Evolutionary conservation across 2,113 vertebrate genomes (phyloP), one percentile per base, ranked within the genome.

Genomic region (Dicrurus megarhynchus): DNA sequence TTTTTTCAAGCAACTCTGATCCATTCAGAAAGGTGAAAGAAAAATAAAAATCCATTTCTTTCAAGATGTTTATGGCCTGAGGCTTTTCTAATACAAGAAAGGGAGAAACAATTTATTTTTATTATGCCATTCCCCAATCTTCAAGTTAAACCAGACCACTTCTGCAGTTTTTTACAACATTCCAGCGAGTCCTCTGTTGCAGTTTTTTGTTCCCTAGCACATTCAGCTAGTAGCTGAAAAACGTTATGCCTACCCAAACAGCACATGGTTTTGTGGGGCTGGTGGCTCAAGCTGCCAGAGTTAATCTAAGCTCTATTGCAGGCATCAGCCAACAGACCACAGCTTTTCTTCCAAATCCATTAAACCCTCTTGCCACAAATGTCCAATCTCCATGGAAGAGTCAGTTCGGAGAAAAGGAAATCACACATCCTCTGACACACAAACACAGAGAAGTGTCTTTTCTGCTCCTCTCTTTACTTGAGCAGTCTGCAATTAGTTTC

Each of bases 111-210:
- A 91, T 96, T 90, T 90, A 37, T 92, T 96, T 96, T 96, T 88
- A 95, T 84, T 78, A 94, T 81, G 68, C 65, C 86, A 79, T 90
- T 90, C 73, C 37, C 44, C 49, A 50, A 76, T 90, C 76, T 95
- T 71, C 96, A 92, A 75, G 83, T 92, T 61, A 88, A 96, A 96
- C 79, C 79, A 93, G 92, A 90, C 79, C 52, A 71, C 86, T 96
- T 95, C 92, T 84, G 24, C 4, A 39, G 21, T 33, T 85, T 89
- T 93, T 94, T 97, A 96, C 49, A 93, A 84, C 87, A 87, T 70
- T 90, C 76, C 90, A 94, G 50, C 0, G 1, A 63, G 60, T 81
- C 37, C 20, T 78, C 83, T 84, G 27, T 30, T 92, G 73, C 90
- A 84, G 52, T 47, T 70, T 89, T 94, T 78, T 74, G n/a, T 35